Base-by-base conservation (phyloP, 2,113 vertebrate species). In the Dryoscopus gambensis region DNA sequence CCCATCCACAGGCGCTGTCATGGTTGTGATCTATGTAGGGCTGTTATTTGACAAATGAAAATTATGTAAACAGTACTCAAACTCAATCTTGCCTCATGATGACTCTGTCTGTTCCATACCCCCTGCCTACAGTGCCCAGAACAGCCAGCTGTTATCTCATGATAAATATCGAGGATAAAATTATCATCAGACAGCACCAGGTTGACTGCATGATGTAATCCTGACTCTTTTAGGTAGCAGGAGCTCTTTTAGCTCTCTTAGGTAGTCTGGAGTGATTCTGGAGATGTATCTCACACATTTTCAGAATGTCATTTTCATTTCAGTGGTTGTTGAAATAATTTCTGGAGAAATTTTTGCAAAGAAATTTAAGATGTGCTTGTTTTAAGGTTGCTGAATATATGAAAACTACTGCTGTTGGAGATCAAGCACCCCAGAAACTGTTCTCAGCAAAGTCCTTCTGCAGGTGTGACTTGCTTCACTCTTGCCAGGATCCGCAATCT, bases 21-120 rank as follows among this genome's bases (percentile, higher is more conserved):
- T 11, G 52, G 73, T 13, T 64, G 37, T 92, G 91, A 95, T 95
- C 95, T 93, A 92, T 95, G 94, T 25, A 74, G 52, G 73, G 86
- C 76, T 95, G 93, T 92, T 93, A 90, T 70, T 84, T 95, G 94
- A 97, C 93, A 93, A 95, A 93, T 63, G 93, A 95, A 95, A 95
- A 96, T 95, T 87, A 95, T 87, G 91, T 95, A 93, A 96, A 95
- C 94, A 78, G 86, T 77, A 74, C 90, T 93, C 84, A 92, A 74
- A 92, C 73, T 89, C 94, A 93, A 55, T 90, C 95, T 92, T 90
- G 76, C 83, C 78, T 93, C 80, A 77, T 81, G 73, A 93, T 89
- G 80, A 84, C 80, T 86, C 88, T 81, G 80, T 81, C 86, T 95
- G 89, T 79, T 95, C 91, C 42, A 10, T 73, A 93, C 69, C 65